Evolutionary conservation across 2,888 invertebrate species (phyloP).

Genomic region (Chironomus tentans): DNA sequence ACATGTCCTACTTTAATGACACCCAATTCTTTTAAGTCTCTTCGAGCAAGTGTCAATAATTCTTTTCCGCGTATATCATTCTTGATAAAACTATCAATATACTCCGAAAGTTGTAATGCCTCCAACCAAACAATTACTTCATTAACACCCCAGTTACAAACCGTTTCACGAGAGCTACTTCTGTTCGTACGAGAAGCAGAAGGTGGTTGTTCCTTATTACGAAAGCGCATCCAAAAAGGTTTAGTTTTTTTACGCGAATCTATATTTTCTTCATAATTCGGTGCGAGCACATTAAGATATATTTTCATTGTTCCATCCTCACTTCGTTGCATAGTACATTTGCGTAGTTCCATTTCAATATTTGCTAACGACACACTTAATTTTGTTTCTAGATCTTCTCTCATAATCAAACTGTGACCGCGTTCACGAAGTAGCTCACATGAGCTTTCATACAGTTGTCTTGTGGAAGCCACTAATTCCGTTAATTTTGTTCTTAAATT

Average conservation of each 20-base stretch:
- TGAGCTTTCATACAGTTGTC: slow-evolving; percentile 63
- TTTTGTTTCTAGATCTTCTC: slow-evolving; percentile 60
- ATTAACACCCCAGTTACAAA: slow-evolving; percentile 68
- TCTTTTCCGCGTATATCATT: slow-evolving; percentile 91
- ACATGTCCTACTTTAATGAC: slow-evolving; percentile 93
- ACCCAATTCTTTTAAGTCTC: slow-evolving; percentile 84
- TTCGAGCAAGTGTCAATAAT: slow-evolving; percentile 71
- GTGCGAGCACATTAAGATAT: slow-evolving; percentile 40
- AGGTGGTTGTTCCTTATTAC: slow-evolving; percentile 37
- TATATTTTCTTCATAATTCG: slow-evolving; percentile 39
- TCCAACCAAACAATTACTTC: slow-evolving; percentile 90
- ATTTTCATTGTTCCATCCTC: slow-evolving; percentile 39
- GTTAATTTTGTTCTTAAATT: slow-evolving; percentile 66
- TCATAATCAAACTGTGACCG: slow-evolving; percentile 52
- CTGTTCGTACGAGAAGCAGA: slow-evolving; percentile 42
- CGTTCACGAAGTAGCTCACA: slow-evolving; percentile 59
- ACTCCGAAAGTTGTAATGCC: slow-evolving; percentile 78
- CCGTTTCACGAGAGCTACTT: slow-evolving; percentile 44
- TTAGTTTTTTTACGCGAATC: slow-evolving; percentile 53
- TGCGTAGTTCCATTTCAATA: slow-evolving; percentile 63
- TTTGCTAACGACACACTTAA: slow-evolving; percentile 56
- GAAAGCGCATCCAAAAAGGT: slow-evolving; percentile 60
- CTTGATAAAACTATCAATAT: slow-evolving; percentile 78
- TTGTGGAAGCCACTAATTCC: slow-evolving; percentile 52
- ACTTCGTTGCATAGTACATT: slow-evolving; percentile 49